Evolutionary conservation across 2,888 invertebrate species (phyloP).

Genomic region (Chaitophorus viminalis): DNA sequence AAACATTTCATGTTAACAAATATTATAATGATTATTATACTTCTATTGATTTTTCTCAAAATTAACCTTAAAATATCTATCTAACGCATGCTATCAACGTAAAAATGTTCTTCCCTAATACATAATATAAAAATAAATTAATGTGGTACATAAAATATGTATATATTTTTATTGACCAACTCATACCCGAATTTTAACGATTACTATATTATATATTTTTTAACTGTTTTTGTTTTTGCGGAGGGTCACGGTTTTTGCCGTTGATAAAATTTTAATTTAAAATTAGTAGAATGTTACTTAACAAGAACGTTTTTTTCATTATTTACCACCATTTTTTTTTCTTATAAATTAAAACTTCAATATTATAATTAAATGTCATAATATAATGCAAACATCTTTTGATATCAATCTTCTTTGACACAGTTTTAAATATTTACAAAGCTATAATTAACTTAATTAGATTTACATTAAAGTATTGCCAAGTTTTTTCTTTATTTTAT

Average conservation of each 20-base stretch:
- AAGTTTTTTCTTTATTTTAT: background rate
- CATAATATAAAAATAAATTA: no score
- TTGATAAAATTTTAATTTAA: background rate
- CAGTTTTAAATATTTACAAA: slow-evolving; percentile 11
- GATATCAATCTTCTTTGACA: background rate
- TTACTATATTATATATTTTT: background rate
- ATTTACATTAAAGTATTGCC: background rate
- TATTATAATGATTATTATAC: no score
- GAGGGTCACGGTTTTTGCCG: background rate
- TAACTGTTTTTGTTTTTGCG: background rate
- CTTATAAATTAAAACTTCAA: background rate
- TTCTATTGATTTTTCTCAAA: no score
- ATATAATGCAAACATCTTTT: background rate
- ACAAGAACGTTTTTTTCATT: background rate
- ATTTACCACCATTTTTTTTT: background rate
- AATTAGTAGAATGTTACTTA: background rate
- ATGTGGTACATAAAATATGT: no score
- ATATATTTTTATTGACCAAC: background rate
- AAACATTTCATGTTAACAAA: no score
- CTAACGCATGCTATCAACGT: no score
- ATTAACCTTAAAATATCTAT: no score
- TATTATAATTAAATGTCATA: slow-evolving; percentile 27
- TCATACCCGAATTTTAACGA: background rate
- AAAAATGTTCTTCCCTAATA: no score
- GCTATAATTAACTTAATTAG: background rate